phyloP scores from a whole-genome alignment of 1,140 invertebrate genomes.

The Drosophila tropicalis region DNA sequence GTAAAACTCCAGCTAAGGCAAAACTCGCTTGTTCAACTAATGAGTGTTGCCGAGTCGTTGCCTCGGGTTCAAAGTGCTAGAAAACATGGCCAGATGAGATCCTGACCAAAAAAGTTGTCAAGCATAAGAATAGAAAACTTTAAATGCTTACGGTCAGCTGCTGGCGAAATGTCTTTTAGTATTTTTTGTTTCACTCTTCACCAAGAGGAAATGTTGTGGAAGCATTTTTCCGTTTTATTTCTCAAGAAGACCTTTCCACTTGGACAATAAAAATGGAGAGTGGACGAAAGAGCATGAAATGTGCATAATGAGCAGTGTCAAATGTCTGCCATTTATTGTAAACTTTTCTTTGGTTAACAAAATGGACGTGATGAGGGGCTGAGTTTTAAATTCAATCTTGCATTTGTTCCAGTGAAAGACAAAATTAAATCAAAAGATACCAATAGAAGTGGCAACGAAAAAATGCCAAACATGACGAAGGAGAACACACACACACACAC shows the following conservation, averaged over 20 bases:
- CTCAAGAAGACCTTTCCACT: constrained; percentile 4
- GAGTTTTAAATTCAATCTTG: not conserved
- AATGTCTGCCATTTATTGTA: constrained; percentile 20
- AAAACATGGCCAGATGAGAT: constrained; percentile 40
- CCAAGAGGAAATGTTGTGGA: constrained; percentile 54
- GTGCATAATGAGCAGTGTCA: constrained; percentile 49
- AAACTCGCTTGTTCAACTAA: constrained; percentile 74
- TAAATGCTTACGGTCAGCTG: constrained; percentile 63
- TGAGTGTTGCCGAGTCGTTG: constrained; percentile 53
- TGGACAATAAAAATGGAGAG: constrained; percentile 1
- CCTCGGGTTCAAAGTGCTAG: constrained; percentile 47
- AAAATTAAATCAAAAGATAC: constrained; percentile 7
- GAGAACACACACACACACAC: constrained; percentile 17
- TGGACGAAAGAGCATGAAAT: constrained; percentile 12
- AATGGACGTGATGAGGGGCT: not conserved
- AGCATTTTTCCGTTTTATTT: constrained; percentile 35
- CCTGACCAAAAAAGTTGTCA: constrained; percentile 51
- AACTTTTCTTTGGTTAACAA: not conserved
- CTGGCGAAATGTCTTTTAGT: constrained; percentile 37
- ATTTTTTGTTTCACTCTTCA: not conserved
- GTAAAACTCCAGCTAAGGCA: constrained; percentile 36
- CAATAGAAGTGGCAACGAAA: not conserved
- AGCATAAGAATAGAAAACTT: constrained; percentile 66
- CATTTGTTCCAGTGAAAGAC: not conserved
- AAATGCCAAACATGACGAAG: not conserved